Percentiles rank a stretch among this genome's conserved stretches.
Evolutionary conservation across 30 jellyfish, hydroid and myxozoan species (phyloP).

Genomic region (Chrysaora quinquecirrha): DNA sequence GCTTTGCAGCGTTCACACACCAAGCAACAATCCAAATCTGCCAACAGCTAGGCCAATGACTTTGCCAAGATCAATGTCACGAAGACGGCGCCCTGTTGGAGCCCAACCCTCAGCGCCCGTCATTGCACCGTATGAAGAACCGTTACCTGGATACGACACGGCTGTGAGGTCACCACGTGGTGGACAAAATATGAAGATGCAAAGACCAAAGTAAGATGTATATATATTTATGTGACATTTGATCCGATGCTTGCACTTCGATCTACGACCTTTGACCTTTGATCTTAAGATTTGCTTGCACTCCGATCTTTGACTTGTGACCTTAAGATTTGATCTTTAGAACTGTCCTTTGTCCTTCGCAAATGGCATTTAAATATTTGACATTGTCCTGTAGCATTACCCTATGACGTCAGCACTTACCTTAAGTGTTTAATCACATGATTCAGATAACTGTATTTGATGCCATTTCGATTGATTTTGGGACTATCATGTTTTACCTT

Average conservation of each 20-base stretch:
- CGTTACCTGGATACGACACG: conserved; percentile 78
- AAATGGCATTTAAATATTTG: no score
- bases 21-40: conserved; percentile 93
- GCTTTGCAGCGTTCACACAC: conserved; percentile 97
- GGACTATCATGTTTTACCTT: no score
- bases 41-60: conserved; percentile 88
- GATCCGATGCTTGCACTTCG: not conserved
- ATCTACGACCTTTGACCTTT: not conserved
- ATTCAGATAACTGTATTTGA: no score
- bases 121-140: conserved; percentile 57
- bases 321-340: no score
- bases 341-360: no score
- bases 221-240: no score
- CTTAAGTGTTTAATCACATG: no score
- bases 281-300: not conserved
- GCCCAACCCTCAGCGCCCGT: conserved; percentile 55
- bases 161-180: conserved; percentile 57
- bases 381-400: no score
- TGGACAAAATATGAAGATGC: not conserved
- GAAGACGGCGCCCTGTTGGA: conserved; percentile 53
- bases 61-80: conserved; percentile 83
- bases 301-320: no score
- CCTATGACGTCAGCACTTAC: no score
- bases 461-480: no score
- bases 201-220: no score